Evolutionary conservation across 2,888 invertebrate genomes (phyloP).

Genomic region (Volucella inanis): DNA sequence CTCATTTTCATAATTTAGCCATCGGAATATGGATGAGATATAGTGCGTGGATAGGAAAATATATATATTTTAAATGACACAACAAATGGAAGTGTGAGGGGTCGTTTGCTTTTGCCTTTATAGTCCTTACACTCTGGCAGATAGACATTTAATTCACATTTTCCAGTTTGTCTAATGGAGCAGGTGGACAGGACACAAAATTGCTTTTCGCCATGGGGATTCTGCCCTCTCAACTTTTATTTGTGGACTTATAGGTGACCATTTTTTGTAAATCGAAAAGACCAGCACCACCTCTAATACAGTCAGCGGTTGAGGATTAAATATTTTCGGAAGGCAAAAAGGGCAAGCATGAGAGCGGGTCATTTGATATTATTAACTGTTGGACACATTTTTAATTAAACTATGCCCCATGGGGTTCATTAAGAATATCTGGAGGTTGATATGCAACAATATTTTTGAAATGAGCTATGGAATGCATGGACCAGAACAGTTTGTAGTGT

Average conservation of each 20-base stretch:
- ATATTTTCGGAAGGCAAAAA: no score
- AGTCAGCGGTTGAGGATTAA: neutral
- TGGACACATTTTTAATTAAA: no score
- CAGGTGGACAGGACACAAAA: constrained; percentile 20
- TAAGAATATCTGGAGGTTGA: neutral
- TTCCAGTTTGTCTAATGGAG: constrained; percentile 26
- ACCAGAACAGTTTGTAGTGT: no score
- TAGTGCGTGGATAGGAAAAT: neutral
- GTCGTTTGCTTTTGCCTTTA: neutral
- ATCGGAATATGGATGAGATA: constrained; percentile 18
- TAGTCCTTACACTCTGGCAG: neutral
- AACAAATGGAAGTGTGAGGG: constrained; percentile 6
- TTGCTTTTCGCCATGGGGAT: constrained; percentile 2
- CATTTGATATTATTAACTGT: neutral
- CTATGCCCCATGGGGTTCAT: no score
- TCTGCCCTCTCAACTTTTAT: constrained; percentile 11
- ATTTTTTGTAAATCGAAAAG: neutral
- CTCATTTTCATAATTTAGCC: constrained; percentile 53
- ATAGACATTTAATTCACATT: constrained; percentile 24
- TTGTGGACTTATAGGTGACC: constrained; percentile 1
- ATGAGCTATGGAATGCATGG: no score
- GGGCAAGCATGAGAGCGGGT: neutral
- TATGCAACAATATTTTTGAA: neutral
- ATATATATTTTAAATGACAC: constrained; percentile 31
- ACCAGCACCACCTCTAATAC: neutral